These are phyloP conservation scores for Hirtodrosophila histrioides DNA, from an alignment of 2,888 invertebrate genomes.

Conservation along the genomic window DNA sequence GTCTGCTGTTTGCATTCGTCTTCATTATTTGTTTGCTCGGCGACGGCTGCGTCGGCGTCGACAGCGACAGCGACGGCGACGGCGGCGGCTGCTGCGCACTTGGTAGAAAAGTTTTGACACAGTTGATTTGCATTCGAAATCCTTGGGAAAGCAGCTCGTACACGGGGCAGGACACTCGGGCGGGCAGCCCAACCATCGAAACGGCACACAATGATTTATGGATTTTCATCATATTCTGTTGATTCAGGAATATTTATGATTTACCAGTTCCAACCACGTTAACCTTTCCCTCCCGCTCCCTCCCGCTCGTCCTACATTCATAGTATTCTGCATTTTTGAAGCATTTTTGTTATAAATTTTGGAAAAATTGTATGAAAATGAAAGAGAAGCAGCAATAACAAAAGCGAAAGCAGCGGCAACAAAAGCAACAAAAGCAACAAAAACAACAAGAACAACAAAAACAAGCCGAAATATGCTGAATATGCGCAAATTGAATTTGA, in stretches of 20 bases:
- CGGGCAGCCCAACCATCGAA: not conserved
- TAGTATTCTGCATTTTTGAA: constrained; percentile 36
- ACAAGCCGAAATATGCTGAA: constrained; percentile 67
- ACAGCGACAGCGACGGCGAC: constrained; percentile 1
- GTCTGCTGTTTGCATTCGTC: constrained; percentile 79
- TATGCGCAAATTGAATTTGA: constrained; percentile 79
- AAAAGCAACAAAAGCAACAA: constrained; percentile 25
- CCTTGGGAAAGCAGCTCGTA: constrained; percentile 54
- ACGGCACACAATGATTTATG: constrained; percentile 78
- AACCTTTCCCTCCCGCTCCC: constrained; percentile 32
- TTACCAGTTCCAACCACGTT: constrained; percentile 59
- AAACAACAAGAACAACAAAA: constrained; percentile 14
- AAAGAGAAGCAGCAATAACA: constrained; percentile 39
- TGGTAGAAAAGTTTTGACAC: constrained; percentile 77
- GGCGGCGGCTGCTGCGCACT: constrained; percentile 63
- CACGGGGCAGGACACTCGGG: not conserved
- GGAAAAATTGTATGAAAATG: constrained; percentile 49
- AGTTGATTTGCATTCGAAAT: constrained; percentile 80
- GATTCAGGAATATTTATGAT: constrained; percentile 82
- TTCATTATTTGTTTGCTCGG: constrained; percentile 80
- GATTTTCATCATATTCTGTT: constrained; percentile 83
- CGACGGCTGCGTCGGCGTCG: constrained; percentile 2
- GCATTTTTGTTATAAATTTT: constrained; percentile 65
- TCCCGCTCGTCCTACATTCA: constrained; percentile 30
- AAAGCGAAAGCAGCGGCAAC: constrained; percentile 35